A percentile compares a stretch with the other conserved stretches of the same genome.
These are phyloP conservation scores for Caenorhabditis doughertyi DNA, from an alignment of 2,888 invertebrate species.

Conservation along the genomic window DNA sequence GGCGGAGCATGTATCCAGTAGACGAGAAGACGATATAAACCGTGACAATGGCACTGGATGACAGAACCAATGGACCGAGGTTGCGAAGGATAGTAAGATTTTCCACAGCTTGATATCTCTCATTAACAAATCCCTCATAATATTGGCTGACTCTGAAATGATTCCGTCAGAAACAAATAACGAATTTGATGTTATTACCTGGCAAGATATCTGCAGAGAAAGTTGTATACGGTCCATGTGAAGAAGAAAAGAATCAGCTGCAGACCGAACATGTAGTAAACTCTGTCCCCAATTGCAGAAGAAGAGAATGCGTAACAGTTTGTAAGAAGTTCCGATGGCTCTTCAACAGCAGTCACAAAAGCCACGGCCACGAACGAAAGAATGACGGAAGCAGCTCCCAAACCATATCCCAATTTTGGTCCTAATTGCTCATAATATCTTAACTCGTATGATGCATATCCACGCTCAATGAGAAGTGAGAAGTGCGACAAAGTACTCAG, in stretches of 20 bases:
- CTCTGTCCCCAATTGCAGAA: constrained; percentile 19
- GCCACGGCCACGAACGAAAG: not conserved
- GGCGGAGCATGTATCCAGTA: not conserved
- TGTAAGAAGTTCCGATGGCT: constrained; percentile 25
- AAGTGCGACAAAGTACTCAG: constrained; percentile 16
- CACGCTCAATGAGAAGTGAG: constrained; percentile 30
- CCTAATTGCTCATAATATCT: constrained; percentile 13
- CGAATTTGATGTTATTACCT: no score
- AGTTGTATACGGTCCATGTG: constrained; percentile 10
- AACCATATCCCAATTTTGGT: not conserved
- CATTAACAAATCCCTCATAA: not conserved
- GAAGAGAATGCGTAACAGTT: constrained; percentile 56
- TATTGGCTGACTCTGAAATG: constrained; percentile 28
- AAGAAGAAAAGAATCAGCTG: constrained; percentile 8
- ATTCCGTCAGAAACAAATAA: no score
- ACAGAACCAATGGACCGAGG: constrained; percentile 12
- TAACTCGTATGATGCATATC: constrained; percentile 18
- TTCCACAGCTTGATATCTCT: constrained; percentile 17
- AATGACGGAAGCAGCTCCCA: not conserved
- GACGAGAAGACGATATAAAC: constrained; percentile 31
- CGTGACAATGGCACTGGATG: constrained; percentile 22
- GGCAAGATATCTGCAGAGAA: not conserved
- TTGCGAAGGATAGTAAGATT: not conserved
- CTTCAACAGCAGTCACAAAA: constrained; percentile 6
- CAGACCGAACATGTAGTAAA: constrained; percentile 33